Base-by-base conservation (phyloP, 2,797 vertebrate species). In the Pterois miles region DNA sequence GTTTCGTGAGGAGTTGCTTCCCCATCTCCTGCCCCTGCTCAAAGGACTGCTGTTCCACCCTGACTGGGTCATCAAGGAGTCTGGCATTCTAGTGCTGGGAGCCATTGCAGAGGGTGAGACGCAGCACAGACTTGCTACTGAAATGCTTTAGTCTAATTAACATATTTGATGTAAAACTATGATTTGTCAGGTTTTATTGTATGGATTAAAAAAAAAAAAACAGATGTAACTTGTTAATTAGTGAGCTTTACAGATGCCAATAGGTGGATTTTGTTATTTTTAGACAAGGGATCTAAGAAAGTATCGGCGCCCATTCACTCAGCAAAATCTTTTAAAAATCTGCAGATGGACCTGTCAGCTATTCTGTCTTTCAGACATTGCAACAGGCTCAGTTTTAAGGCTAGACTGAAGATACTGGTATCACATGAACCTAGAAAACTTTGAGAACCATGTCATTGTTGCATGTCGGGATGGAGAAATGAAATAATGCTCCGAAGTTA, bases 1-100 rank as follows among this genome's bases (percentile, higher is more conserved):
- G 18, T 97, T 98, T 70, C 95, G 96, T 46, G 97, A 97, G 27
- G 97, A 98, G 46, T 82, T 98, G 77, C 95, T 98, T 7, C 97
- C 97, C 0, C 97, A 99, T 71, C 93, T 99, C 2, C 94, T 99
- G 1, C 97, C 96, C 0, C 92, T 98, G 65, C 96, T 99, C 18
- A 99, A 98, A 88, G 97, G 96, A 63, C 93, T 99, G 38, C 96
- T 99, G 2, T 99, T 99, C 89, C 97, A 98, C 86, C 97, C 96
- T 0, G 97, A 99, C 90, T 99, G 98, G 98, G 97, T 99, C 73
- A 95, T 98, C 86, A 99, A 99, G 78, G 98, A 99, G 88, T 98
- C 97, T 0, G 98, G 98, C 40, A 99, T 99, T 78, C 93, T 99
- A 6, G 98, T 99, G 20, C 92, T 98, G 69, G 97, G 98, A 0